Base-by-base conservation (phyloP, 2,888 invertebrate species). In the Willowsia nigromaculata region DNA sequence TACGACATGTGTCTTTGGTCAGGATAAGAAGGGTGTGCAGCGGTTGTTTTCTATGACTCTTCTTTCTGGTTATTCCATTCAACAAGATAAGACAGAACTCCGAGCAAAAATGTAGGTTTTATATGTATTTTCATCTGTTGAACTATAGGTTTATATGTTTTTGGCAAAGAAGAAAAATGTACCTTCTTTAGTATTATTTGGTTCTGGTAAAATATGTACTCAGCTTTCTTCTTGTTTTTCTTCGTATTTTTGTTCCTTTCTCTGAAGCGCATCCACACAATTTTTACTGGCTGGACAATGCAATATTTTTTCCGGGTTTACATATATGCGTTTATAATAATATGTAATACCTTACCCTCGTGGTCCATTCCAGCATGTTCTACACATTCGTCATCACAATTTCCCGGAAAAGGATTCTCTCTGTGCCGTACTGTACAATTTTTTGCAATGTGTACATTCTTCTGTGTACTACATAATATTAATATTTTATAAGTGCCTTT, bases 231-330 rank as follows among this genome's bases (percentile, higher is more conserved):
- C 27, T 18, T 0, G 27, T 27, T 59, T 27, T 27, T 27, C 15
- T 27, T 59, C 18, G 2, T 25, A 27, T 53, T 53, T 53, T 53
- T n/a, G 25, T 59, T 25, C 27, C n/a, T 27, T 11, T 25, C 27
- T 59, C 27, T 59, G 27, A 59, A 59, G 59, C 59, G 27, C 27
- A 59, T 59, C 27, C 53, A 53, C 53, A 53, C 27, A 27, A 59
- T 59, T n/a, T n/a, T n/a, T n/a, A n/a, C 59, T 6, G 11, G 13
- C 25, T 22, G 71, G 71, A 71, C 71, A 71, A 71, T 71, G 40
- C 37, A 71, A 18, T 43, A 40, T 40, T 71, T 71, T 71, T 71
- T 71, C 71, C 71, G 71, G 71, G 71, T 71, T 71, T 18, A 53
- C n/a, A n/a, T 18, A 18, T 15, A 11, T 50, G 50, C 13, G 15